phyloP scores from a whole-genome alignment of 2,113 vertebrate species.

The Brachypodius melanocephalos region DNA sequence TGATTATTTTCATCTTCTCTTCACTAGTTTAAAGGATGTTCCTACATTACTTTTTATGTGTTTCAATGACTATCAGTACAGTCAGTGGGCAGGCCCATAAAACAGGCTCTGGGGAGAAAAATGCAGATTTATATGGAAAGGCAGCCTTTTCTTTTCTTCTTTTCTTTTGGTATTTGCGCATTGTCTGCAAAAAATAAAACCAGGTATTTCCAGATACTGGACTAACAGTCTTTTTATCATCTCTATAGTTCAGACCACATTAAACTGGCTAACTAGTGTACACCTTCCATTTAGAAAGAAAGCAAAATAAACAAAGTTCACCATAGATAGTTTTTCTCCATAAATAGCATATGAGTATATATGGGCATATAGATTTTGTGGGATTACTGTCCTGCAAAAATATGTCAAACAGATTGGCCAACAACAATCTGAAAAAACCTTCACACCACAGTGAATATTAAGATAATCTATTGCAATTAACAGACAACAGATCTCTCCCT shows the following conservation, averaged over 20 bases:
- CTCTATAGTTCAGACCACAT: neutral
- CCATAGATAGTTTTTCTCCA: neutral
- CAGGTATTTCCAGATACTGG: neutral
- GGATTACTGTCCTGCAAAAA: neutral
- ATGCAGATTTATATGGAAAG: neutral
- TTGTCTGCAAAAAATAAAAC: neutral
- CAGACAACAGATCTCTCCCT: neutral
- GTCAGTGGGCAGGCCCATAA: neutral
- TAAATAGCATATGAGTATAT: neutral
- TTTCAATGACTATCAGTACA: neutral
- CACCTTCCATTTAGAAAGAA: neutral
- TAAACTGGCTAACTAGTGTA: neutral
- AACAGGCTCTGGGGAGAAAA: neutral
- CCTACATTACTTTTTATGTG: neutral
- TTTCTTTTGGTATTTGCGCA: neutral
- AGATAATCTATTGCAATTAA: neutral
- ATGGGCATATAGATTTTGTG: neutral
- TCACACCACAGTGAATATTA: neutral
- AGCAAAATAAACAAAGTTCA: neutral
- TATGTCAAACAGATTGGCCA: neutral
- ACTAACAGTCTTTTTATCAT: neutral
- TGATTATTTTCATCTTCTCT: neutral
- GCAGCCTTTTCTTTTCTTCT: neutral
- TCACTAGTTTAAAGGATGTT: neutral
- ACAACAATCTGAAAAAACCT: neutral